Conservation (phyloP, 2,113 vertebrate species). For the Pangasianodon hypophthalmus region DNA sequence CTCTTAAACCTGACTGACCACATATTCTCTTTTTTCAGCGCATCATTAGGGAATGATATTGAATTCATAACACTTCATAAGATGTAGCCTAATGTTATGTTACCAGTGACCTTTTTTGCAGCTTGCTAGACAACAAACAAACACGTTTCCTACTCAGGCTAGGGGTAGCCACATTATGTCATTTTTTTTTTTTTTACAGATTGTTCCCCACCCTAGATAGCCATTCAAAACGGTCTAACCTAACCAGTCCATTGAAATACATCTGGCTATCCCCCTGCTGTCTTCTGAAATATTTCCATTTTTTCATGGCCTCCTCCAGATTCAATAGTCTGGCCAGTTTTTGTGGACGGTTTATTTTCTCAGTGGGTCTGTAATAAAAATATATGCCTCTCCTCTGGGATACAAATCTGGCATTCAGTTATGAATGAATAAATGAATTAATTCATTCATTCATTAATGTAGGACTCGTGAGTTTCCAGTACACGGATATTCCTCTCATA, state of each 20-base stretch:
- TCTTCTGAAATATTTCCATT: neutral
- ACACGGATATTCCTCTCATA: neutral
- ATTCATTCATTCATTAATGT: neutral
- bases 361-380: neutral
- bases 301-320: neutral
- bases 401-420: neutral
- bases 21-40: too few species aligned
- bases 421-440: neutral
- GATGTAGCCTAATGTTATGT: too few species aligned
- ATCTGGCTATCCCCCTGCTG: neutral
- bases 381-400: neutral
- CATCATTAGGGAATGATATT: too few species aligned
- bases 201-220: neutral
- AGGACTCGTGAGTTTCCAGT: neutral
- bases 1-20: too few species aligned
- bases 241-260: neutral
- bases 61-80: too few species aligned
- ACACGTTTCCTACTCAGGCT: neutral
- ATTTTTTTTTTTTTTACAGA: neutral
- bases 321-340: neutral
- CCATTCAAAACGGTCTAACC: neutral
- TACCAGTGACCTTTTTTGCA: too few species aligned
- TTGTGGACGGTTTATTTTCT: neutral
- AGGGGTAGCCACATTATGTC: neutral
- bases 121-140: too few species aligned